phyloP scores from a whole-genome alignment of 1,140 invertebrate genomes.

The Sarcophaga peregrina region DNA sequence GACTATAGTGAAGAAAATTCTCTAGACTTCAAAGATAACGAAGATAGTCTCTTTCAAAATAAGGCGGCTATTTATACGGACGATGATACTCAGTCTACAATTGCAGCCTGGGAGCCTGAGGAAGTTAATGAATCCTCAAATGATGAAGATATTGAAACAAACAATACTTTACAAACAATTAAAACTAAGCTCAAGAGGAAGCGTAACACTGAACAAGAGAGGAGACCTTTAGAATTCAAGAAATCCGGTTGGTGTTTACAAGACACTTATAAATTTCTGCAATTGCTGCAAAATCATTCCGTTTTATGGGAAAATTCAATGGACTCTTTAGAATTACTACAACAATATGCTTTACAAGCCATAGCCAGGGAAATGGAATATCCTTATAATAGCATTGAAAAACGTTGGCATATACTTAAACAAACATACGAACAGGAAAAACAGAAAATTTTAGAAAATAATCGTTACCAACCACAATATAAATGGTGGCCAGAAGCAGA shows the following conservation, averaged over 20 bases:
- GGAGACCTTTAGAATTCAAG: not conserved
- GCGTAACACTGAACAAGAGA: not conserved
- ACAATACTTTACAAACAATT: not conserved
- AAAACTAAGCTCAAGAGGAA: not conserved
- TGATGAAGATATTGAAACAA: not conserved
- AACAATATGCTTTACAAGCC: not conserved
- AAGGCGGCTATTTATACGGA: not conserved
- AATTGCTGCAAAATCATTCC: constrained; percentile 20
- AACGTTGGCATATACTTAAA: constrained; percentile 30
- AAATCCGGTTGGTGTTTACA: constrained; percentile 33
- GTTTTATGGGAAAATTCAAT: not conserved
- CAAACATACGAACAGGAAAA: not conserved
- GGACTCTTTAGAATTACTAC: not conserved
- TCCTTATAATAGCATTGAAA: constrained; percentile 19
- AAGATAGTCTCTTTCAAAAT: not conserved
- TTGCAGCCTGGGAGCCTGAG: not conserved
- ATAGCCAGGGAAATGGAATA: constrained; percentile 36
- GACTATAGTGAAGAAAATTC: not conserved
- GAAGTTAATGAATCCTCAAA: not conserved
- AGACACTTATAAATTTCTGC: constrained; percentile 37
- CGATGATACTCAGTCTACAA: not conserved
- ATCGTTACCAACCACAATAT: constrained; percentile 8
- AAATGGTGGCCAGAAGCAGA: constrained; percentile 34
- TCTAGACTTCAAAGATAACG: not conserved
- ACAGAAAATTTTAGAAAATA: constrained; percentile 13